These are phyloP conservation scores for Stichopus chloronotus DNA, from an alignment of 35 echinoderm and acorn worm species.

Conservation along the genomic window DNA sequence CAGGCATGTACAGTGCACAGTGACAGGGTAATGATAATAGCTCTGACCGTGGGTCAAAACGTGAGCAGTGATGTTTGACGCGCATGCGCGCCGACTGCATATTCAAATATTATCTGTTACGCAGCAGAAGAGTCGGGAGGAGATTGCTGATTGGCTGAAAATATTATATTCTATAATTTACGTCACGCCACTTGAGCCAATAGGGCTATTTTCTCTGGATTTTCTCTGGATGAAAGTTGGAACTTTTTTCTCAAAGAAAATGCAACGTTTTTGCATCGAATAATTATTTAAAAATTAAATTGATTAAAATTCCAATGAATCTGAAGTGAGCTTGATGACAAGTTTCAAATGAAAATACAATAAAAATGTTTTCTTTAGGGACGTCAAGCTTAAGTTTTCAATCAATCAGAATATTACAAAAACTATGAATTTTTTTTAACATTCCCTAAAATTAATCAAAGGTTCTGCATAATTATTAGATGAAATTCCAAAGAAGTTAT, in stretches of 20 bases:
- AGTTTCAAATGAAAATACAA: no score
- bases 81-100: constrained; percentile 31
- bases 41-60: constrained; percentile 41
- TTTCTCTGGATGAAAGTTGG: background rate
- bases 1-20: background rate
- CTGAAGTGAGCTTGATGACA: no score
- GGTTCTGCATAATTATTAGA: no score
- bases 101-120: constrained; percentile 17
- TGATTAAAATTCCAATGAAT: background rate
- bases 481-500: no score
- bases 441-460: no score
- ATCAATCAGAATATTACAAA: no score
- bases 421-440: no score
- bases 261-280: background rate
- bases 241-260: background rate
- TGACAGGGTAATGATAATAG: constrained; percentile 29
- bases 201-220: background rate
- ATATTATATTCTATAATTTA: background rate
- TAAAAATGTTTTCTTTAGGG: no score
- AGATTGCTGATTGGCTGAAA: constrained; percentile 7
- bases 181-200: constrained; percentile 8
- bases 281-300: background rate
- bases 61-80: constrained; percentile 31
- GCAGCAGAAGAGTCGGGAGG: background rate
- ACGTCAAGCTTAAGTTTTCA: no score